phyloP scores from a whole-genome alignment of 1,140 invertebrate genomes.

The Pollicipes pollicipes region DNA sequence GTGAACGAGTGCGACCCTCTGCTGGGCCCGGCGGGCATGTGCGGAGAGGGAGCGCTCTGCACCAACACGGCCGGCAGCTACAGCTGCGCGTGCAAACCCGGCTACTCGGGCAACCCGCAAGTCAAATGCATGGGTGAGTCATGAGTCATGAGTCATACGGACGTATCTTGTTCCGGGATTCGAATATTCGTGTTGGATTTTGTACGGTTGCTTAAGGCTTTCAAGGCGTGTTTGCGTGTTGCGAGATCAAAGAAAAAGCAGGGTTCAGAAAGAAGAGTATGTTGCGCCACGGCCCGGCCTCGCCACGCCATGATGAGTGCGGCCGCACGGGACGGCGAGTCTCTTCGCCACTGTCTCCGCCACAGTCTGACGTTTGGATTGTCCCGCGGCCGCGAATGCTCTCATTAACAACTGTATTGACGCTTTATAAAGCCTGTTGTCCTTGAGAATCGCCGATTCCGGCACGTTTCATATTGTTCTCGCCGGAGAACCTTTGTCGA shows the following conservation, averaged over 20 bases:
- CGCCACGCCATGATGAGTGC: too few species aligned
- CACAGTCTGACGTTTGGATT: too few species aligned
- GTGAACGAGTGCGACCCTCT: constrained; percentile 76
- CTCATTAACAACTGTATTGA: not conserved
- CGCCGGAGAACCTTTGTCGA: not conserved
- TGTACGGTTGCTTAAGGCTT: too few species aligned
- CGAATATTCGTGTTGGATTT: too few species aligned
- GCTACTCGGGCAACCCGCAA: constrained; percentile 21
- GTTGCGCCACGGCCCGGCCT: too few species aligned
- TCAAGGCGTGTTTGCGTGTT: too few species aligned
- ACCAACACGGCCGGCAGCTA: constrained; percentile 38
- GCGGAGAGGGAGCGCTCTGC: constrained; percentile 66
- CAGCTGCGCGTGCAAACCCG: constrained; percentile 20
- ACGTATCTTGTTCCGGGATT: too few species aligned
- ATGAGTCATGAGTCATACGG: not conserved
- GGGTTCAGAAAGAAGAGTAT: too few species aligned
- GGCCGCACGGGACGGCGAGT: too few species aligned
- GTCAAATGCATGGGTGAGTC: constrained; percentile 19
- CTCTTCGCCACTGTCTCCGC: too few species aligned
- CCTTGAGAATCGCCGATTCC: not conserved
- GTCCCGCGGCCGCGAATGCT: too few species aligned
- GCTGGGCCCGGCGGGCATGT: constrained; percentile 56
- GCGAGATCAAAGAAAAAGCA: too few species aligned
- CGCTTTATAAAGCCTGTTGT: not conserved
- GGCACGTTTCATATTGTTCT: not conserved